A percentile compares a stretch with the other conserved stretches of the same genome.
Evolutionary conservation across 2,113 vertebrate species (phyloP).

Genomic region (Melospiza melodia): DNA sequence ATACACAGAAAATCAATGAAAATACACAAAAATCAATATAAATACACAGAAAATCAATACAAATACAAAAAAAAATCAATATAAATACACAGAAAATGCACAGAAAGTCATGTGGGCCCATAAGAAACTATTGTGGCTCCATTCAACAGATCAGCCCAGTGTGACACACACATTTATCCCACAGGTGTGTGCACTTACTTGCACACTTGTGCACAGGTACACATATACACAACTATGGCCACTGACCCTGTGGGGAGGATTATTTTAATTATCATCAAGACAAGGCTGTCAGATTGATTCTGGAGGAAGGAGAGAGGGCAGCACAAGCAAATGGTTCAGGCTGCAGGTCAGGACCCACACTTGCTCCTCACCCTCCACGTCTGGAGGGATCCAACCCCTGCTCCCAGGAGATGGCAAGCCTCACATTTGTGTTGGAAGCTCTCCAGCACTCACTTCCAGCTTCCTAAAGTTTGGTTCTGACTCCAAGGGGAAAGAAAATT

Average conservation of each 20-base stretch:
- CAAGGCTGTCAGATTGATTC: neutral
- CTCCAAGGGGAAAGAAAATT: neutral
- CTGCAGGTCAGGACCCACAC: neutral
- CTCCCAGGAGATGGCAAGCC: neutral
- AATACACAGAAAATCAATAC: neutral
- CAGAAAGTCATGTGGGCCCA: neutral
- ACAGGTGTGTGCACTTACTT: accelerated
- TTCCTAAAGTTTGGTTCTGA: neutral
- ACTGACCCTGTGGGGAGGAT: neutral
- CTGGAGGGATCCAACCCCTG: neutral
- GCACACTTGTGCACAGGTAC: neutral
- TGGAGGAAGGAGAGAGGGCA: neutral
- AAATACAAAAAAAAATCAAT: neutral
- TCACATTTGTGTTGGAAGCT: neutral
- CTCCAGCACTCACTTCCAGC: neutral
- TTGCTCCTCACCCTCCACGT: neutral
- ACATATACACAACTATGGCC: accelerated
- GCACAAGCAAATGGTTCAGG: neutral
- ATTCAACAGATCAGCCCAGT: neutral
- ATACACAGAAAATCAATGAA: neutral
- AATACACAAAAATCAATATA: neutral
- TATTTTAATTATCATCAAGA: neutral
- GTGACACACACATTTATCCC: neutral
- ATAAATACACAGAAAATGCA: neutral
- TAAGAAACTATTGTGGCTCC: neutral